phyloP scores from a whole-genome alignment of 2,797 vertebrate genomes.

The Scolopax bukidnonensis region DNA sequence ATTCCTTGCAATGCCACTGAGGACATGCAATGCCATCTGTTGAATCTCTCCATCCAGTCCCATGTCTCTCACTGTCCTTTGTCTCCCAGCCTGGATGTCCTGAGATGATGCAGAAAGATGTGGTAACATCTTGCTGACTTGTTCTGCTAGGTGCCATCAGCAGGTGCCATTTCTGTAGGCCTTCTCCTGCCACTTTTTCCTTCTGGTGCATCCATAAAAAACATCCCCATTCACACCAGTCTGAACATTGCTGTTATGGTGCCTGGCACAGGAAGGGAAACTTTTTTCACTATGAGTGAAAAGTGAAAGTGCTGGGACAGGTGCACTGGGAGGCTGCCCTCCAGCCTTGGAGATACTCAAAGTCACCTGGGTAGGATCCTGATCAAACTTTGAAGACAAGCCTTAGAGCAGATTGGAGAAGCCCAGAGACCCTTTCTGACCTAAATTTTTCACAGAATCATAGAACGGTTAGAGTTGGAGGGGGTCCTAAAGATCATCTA shows the following conservation, averaged over 20 bases:
- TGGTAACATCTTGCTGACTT: not conserved
- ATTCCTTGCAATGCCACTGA: not conserved
- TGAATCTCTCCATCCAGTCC: not conserved
- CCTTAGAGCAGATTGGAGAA: not conserved
- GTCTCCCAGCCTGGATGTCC: not conserved
- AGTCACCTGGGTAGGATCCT: not conserved
- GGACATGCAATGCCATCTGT: not conserved
- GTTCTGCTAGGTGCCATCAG: not conserved
- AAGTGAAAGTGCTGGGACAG: not conserved
- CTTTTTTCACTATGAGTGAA: not conserved
- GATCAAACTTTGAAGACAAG: not conserved
- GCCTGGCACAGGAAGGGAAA: not conserved
- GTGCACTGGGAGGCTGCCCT: not conserved
- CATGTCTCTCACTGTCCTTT: not conserved
- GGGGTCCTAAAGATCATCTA: not conserved
- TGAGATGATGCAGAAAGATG: not conserved
- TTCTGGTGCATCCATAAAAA: not conserved
- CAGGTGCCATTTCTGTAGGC: not conserved
- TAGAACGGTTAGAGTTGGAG: not conserved
- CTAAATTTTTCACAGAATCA: not conserved
- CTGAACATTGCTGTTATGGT: not conserved
- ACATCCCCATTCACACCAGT: not conserved
- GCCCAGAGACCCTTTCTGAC: not conserved
- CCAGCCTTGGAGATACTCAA: not conserved
- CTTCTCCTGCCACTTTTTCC: not conserved